Evolutionary conservation across 2,888 invertebrate genomes (phyloP), one percentile per base, ranked within the genome.

Genomic region (Uropetala carovei): DNA sequence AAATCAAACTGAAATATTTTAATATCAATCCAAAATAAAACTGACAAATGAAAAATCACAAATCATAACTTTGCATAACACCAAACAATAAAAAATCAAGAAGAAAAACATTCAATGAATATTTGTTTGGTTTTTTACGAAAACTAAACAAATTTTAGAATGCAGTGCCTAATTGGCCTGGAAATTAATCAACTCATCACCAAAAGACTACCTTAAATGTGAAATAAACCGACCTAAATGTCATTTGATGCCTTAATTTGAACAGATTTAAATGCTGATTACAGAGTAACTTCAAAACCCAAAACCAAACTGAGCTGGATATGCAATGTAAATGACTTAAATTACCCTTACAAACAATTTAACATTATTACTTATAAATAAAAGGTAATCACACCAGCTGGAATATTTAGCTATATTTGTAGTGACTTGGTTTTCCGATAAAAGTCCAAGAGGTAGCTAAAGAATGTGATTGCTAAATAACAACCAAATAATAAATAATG

Each of bases 301-400:
- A 27, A 22, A 27, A 75, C 27, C 75, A 75, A 75, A 75, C 13
- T 75, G 75, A 75, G 22, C 75, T 75, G 75, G 27, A 75, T 75
- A 75, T 9, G 1, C 22, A 75, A 11, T 27, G 68, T 68, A 18
- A 68, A 68, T 22, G 22, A 68, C 68, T 68, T 68, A 68, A 68
- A 68, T 68, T n/a, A 68, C 9, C 18, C 68, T 68, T 68, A 68
- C 68, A 68, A 68, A 68, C 68, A 68, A 68, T 75, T 75, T 10
- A 75, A 75, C 27, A 27, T 27, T 75, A 27, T 75, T 13, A 11
- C 75, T 75, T 75, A 75, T 8, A 75, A 27, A 75, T 43, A 75
- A 27, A 75, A 27, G 22, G 1, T 10, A 10, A 75, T 27, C 75
- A 75, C 27, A 75, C 13, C 27, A 18, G 27, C 75, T 75, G 75